These are phyloP conservation scores for Operophtera brumata DNA, from an alignment of 2,888 invertebrate species.

Conservation along the genomic window DNA sequence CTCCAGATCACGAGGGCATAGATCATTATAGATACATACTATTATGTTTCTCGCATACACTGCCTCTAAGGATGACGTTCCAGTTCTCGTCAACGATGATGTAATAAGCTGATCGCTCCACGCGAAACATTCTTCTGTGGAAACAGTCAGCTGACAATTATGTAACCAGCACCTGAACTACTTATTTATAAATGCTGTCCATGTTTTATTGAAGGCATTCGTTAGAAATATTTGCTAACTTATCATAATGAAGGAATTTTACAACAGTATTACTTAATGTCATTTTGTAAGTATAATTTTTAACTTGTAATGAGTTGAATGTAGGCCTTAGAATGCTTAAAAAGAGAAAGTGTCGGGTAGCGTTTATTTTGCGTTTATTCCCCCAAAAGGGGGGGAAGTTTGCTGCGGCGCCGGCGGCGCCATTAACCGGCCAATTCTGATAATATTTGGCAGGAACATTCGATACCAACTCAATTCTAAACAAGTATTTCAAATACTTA, in stretches of 20 bases:
- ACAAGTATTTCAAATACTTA: no score
- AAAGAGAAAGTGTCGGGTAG: no score
- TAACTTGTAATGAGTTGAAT: no score
- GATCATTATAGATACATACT: conserved; percentile 34
- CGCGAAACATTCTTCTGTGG: conserved; percentile 41
- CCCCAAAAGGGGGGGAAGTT: no score
- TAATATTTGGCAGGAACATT: no score
- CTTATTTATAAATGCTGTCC: not conserved
- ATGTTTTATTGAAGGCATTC: not conserved
- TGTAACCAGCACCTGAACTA: conserved; percentile 17
- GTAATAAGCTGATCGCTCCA: conserved; percentile 49
- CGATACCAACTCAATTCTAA: no score
- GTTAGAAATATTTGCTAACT: not conserved
- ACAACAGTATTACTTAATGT: not conserved
- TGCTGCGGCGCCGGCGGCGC: no score
- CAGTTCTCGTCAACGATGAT: conserved; percentile 46
- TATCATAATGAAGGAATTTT: no score
- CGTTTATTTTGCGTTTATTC: no score
- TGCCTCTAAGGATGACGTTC: conserved; percentile 55
- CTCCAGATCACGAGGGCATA: conserved; percentile 35
- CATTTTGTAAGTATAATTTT: no score
- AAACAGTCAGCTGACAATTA: conserved; percentile 34
- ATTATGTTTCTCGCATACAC: conserved; percentile 49
- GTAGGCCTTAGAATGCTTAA: no score
- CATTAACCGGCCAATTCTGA: no score